phyloP scores from a whole-genome alignment of 2,888 invertebrate species.

The Caenorhabditis sulstoni region DNA sequence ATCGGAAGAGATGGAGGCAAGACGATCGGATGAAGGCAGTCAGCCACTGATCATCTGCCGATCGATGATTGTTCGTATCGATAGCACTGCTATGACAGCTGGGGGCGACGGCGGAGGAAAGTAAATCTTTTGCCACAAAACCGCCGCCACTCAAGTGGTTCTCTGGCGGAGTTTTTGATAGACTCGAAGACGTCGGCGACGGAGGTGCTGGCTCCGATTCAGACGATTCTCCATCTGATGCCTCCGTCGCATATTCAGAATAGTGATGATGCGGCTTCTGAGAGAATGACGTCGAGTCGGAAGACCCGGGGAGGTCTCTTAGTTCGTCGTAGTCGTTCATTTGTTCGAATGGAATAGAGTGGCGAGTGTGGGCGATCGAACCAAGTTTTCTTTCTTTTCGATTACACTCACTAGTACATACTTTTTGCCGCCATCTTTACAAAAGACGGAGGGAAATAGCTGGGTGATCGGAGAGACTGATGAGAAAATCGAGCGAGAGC shows the following conservation, averaged over 20 bases:
- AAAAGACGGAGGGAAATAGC: conserved; percentile 27
- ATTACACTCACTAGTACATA: conserved; percentile 45
- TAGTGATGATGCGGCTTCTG: conserved; percentile 26
- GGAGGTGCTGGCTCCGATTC: conserved; percentile 15
- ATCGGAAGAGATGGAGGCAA: conserved; percentile 3
- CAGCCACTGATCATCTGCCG: conserved; percentile 21
- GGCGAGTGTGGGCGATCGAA: conserved; percentile 22
- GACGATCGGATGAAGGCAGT: conserved; percentile 19
- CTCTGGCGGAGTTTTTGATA: conserved; percentile 14
- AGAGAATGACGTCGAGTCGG: conserved; percentile 1
- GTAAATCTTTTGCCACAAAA: conserved; percentile 48
- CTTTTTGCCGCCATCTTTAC: conserved; percentile 44
- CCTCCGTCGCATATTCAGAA: conserved; percentile 27
- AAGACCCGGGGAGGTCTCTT: conserved; percentile 16
- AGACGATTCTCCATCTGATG: conserved; percentile 19
- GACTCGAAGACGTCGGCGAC: conserved; percentile 24
- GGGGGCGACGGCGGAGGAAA: conserved; percentile 29
- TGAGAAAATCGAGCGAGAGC: conserved; percentile 39
- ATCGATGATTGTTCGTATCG: conserved; percentile 28
- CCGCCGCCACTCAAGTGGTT: conserved; percentile 44
- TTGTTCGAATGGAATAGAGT: conserved; percentile 16
- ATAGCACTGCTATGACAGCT: conserved; percentile 50
- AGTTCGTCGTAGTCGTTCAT: conserved; percentile 44
- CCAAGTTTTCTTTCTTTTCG: conserved; percentile 24
- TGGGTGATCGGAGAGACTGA: conserved; percentile 23